Base-by-base conservation (phyloP, 2,888 invertebrate species). In the Drosophila nigricruria region DNA sequence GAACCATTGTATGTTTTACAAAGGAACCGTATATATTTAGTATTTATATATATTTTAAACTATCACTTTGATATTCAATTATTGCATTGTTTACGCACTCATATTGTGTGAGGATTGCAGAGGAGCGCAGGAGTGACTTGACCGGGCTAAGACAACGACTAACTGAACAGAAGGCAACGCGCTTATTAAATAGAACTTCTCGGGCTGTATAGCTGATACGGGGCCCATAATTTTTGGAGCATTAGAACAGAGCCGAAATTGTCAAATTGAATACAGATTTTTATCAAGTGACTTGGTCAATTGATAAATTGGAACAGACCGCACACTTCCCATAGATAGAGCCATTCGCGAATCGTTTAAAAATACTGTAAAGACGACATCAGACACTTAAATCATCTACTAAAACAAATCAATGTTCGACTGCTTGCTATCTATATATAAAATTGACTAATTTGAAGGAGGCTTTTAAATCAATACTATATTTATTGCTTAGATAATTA, bases 161-260 rank as follows among this genome's bases (percentile, higher is more conserved):
- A 66, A 81, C 62, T 77, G 59, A 49, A n/a, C 20, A 30, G 47
- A 3, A 40, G 8, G 14, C 38, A 18, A 12, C n/a, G 14, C 27
- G 18, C 23, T 2, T 40, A 49, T 73, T 78, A 50, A 73, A 61
- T 73, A 73, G 16, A 49, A 40, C 10, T 16, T n/a, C 6, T n/a
- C 23, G 40, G 23, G 47, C 16, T 9, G 20, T 42, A 25, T 12
- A n/a, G 9, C 40, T 40, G 18, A 25, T 38, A 27, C 25, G 25
- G 6, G 52, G 66, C 59, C 56, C 45, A 79, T 88, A 76, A 88
- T 88, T 88, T 77, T 70, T 45, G 42, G 16, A 53, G 82, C 73
- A 73, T 88, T 89, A 76, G 34, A 45, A 23, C 32, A 49, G 45
- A 65, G 50, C 54, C 56, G 14, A 45, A 78, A 61, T 60, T 89